Evolutionary conservation across 2,888 invertebrate genomes (phyloP), one percentile per base, ranked within the genome.

Genomic region (Dyspetes luteomarginatus): DNA sequence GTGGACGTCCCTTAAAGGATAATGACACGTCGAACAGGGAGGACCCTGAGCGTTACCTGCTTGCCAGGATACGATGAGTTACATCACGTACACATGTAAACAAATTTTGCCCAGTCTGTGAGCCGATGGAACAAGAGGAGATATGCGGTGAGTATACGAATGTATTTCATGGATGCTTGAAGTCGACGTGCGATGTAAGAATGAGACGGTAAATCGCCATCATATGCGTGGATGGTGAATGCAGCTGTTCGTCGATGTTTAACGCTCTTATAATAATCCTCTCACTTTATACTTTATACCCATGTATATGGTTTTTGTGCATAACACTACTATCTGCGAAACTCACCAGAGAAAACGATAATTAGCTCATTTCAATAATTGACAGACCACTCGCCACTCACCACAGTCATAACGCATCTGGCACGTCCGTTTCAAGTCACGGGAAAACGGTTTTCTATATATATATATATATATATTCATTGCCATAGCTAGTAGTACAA

Each of bases 361-460:
- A 91, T 92, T 91, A 90, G 91, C 91, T 91, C 89, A 91, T 91
- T 92, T 91, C 89, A 91, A 91, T 92, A 91, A 92, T 91, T 91
- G 91, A 91, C 90, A 90, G 89, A 84, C 88, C 82, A 71, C 77
- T 78, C 80, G 67, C 76, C 75, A 82, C 82, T 83, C 82, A 78
- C 78, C 78, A 48, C 56, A 84, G 85, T 84, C 88, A 88, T 87
- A 88, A 87, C 89, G 86, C 90, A 90, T 90, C 90, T 91, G 91
- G 89, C 88, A 73, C 75, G 79, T 77, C 62, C 73, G 74, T 60
- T 77, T 73, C 56, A 65, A 69, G 62, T 55, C 68, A 52, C 67
- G 60, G 26, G 36, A 36, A 77, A 82, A 82, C 74, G 67, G 71
- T 81, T 78, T 74, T 43, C 73, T 81, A 80, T 72, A 17, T 55